A percentile compares a stretch with the other conserved stretches of the same genome.
Evolutionary conservation across 2,888 invertebrate genomes (phyloP).

Genomic region (Sminthurides aquaticus): DNA sequence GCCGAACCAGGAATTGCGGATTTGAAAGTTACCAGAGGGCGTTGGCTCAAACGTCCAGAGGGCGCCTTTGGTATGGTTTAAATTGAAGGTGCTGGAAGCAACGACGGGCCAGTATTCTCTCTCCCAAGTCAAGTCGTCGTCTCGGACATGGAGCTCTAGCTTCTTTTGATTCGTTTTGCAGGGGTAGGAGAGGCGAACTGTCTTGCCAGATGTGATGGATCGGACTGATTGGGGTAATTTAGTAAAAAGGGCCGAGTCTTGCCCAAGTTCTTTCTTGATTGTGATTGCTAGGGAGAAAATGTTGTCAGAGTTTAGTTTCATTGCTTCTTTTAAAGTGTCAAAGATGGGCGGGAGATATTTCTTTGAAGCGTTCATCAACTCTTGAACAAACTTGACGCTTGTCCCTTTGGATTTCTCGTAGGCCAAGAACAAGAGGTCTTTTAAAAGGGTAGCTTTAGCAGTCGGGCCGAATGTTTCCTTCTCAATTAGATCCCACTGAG

Average conservation of each 20-base stretch:
- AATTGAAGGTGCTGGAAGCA: background rate
- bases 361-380: background rate
- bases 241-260: background rate
- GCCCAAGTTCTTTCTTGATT: slow-evolving; percentile 11
- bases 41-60: slow-evolving; percentile 13
- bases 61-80: slow-evolving; percentile 14
- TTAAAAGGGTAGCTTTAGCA: slow-evolving; percentile 8
- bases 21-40: slow-evolving; percentile 1
- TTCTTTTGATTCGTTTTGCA: slow-evolving; percentile 8
- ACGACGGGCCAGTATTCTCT: slow-evolving; percentile 14
- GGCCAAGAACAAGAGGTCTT: slow-evolving; percentile 17
- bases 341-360: slow-evolving; percentile 10
- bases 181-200: background rate
- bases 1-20: slow-evolving; percentile 12
- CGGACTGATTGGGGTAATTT: slow-evolving; percentile 13
- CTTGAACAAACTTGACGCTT: slow-evolving; percentile 6
- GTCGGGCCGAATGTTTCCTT: slow-evolving; percentile 8
- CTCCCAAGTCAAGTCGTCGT: slow-evolving; percentile 9
- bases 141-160: slow-evolving; percentile 6
- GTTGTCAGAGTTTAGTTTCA: slow-evolving; percentile 12
- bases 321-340: slow-evolving; percentile 12
- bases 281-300: background rate
- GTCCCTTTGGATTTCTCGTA: slow-evolving; percentile 13
- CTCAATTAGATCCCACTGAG: slow-evolving; percentile 12
- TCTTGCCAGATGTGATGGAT: slow-evolving; percentile 8